A percentile compares a stretch with the other conserved stretches of the same genome.
Evolutionary conservation across 2,888 invertebrate species (phyloP).

Genomic region (Stomorhina lunata): DNA sequence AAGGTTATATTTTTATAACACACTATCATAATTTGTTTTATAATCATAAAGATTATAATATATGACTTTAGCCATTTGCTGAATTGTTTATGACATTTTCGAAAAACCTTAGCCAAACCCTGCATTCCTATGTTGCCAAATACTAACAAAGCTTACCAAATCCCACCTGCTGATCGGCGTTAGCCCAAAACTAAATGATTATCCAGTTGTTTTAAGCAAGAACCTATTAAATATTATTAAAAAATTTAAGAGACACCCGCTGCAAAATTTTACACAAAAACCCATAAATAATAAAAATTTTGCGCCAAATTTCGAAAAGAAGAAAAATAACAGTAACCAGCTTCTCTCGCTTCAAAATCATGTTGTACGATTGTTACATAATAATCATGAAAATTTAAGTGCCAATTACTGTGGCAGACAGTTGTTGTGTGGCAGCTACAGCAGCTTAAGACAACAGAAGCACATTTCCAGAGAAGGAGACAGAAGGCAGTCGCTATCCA

Average conservation of each 20-base stretch:
- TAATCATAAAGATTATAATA: too few relatives aligned
- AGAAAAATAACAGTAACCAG: conserved; percentile 19
- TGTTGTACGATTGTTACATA: conserved; percentile 42
- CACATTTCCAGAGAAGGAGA: conserved; percentile 5
- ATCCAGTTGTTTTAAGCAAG: neutral
- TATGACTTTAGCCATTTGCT: too few relatives aligned
- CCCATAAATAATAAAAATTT: neutral
- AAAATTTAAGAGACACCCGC: neutral
- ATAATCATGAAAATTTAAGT: conserved; percentile 54
- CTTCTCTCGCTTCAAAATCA: conserved; percentile 33
- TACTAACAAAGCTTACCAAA: neutral
- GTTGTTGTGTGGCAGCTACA: conserved; percentile 4
- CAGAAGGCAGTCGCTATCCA: conserved; percentile 15
- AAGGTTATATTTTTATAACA: too few relatives aligned
- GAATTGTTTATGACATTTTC: too few relatives aligned
- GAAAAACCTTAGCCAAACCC: too few relatives aligned
- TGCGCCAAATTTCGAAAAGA: conserved; percentile 10
- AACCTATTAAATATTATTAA: neutral
- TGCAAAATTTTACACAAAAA: neutral
- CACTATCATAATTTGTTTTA: too few relatives aligned
- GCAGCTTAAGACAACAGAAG: neutral
- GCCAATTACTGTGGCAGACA: conserved; percentile 54
- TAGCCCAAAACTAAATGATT: neutral
- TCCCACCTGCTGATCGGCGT: neutral
- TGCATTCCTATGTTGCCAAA: neutral